phyloP scores from a whole-genome alignment of 2,113 vertebrate genomes.

The Origma solitaria region DNA sequence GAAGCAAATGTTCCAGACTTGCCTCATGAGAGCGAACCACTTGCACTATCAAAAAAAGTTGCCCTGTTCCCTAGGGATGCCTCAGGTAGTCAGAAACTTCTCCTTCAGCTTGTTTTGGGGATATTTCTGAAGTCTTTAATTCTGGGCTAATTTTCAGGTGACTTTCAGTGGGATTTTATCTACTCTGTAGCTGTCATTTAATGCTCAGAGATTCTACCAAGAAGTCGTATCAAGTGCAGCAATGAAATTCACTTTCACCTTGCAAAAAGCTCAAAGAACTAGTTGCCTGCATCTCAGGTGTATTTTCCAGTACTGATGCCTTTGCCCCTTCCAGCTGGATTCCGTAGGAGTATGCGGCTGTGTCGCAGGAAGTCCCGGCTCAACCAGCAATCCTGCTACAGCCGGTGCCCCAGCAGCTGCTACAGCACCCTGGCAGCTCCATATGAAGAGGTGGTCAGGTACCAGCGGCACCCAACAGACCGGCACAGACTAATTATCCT shows the following conservation, averaged over 20 bases:
- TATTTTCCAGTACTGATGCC: background rate
- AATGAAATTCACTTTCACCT: background rate
- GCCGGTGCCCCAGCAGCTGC: slow-evolving; percentile 69
- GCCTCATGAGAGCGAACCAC: background rate
- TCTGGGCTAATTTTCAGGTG: background rate
- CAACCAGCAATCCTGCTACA: slow-evolving; percentile 57
- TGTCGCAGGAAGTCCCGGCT: slow-evolving; percentile 76
- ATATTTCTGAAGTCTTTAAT: background rate
- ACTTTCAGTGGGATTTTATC: background rate
- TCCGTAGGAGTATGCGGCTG: slow-evolving; percentile 89
- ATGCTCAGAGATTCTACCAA: background rate
- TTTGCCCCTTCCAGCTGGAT: slow-evolving; percentile 78
- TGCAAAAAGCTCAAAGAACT: background rate
- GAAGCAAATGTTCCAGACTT: background rate
- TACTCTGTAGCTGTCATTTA: background rate
- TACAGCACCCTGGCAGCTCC: slow-evolving; percentile 62
- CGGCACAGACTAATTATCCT: slow-evolving; percentile 82
- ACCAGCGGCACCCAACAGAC: slow-evolving; percentile 81
- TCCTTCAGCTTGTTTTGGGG: background rate
- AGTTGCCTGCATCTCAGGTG: fast-evolving
- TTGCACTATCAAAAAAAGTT: background rate
- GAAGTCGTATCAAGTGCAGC: background rate
- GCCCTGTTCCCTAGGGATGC: background rate
- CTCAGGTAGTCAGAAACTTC: background rate
- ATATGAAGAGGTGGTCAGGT: slow-evolving; percentile 89